These are phyloP conservation scores for Phyllotreta cruciferae DNA, from an alignment of 2,888 invertebrate genomes.

Conservation along the genomic window DNA sequence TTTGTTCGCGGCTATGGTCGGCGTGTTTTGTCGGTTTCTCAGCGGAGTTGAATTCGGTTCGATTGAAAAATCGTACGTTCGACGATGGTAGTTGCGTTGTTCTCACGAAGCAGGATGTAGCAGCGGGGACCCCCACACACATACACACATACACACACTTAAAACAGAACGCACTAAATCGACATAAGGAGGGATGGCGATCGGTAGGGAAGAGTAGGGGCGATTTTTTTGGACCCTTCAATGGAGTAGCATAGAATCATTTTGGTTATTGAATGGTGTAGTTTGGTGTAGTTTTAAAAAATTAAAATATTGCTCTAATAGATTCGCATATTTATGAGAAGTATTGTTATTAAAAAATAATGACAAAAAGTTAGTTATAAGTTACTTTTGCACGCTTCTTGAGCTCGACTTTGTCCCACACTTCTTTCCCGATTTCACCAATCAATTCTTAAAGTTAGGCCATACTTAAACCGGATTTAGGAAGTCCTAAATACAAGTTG, in stretches of 20 bases:
- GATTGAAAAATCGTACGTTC: slow-evolving; percentile 13
- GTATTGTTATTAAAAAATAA: too few relatives aligned
- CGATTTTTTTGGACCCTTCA: not conserved
- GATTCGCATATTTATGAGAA: too few relatives aligned
- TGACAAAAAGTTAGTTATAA: too few relatives aligned
- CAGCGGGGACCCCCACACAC: slow-evolving; percentile 25
- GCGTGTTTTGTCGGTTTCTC: slow-evolving; percentile 10
- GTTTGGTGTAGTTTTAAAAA: too few relatives aligned
- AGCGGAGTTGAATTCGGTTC: slow-evolving; percentile 1
- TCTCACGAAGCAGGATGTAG: slow-evolving; percentile 38
- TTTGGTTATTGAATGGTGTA: not conserved
- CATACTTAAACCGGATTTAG: too few relatives aligned
- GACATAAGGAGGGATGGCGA: slow-evolving; percentile 2
- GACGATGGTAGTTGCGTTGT: slow-evolving; percentile 24
- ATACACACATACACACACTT: slow-evolving; percentile 9
- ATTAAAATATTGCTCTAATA: too few relatives aligned
- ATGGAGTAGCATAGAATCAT: too few relatives aligned
- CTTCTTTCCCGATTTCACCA: too few relatives aligned
- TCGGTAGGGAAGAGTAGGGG: slow-evolving; percentile 5
- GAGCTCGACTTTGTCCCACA: too few relatives aligned
- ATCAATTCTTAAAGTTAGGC: too few relatives aligned
- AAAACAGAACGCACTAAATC: not conserved
- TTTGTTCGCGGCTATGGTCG: slow-evolving; percentile 6
- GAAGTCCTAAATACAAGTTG: too few relatives aligned
- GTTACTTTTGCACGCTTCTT: too few relatives aligned